Percentiles rank a stretch among this genome's conserved stretches.
These are phyloP conservation scores for Montipora sp. DNA, from an alignment of 64 coral and sea anemone species.

Conservation along the genomic window DNA sequence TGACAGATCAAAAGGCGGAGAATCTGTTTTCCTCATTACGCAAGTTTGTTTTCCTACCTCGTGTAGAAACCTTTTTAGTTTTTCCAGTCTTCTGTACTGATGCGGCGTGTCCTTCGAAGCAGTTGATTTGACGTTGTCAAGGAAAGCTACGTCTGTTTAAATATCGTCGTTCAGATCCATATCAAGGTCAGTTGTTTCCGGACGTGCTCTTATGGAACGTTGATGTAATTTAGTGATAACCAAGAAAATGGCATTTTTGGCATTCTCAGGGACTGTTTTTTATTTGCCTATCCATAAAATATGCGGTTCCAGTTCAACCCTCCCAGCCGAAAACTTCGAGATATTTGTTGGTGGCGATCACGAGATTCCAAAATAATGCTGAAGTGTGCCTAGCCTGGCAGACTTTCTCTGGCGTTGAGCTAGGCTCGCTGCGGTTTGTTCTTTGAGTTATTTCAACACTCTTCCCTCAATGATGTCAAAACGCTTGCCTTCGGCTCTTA, in stretches of 20 bases:
- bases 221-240: slow-evolving; percentile 30
- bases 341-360: not conserved
- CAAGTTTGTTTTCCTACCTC: not conserved
- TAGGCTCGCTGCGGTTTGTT: not conserved
- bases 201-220: not conserved
- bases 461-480: not conserved
- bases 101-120: not conserved
- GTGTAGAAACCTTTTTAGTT: not conserved
- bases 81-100: not conserved
- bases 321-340: not conserved
- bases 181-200: not conserved
- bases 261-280: slow-evolving; percentile 5
- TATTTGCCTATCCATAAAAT: not conserved
- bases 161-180: not conserved
- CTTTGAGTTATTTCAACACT: not conserved
- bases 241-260: not conserved
- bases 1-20: not conserved
- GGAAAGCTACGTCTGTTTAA: slow-evolving; percentile 15
- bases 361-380: not conserved
- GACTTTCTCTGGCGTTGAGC: not conserved
- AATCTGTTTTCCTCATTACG: not conserved
- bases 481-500: not conserved
- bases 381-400: not conserved
- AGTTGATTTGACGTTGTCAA: not conserved
- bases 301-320: not conserved